Evolutionary conservation across 2,113 vertebrate genomes (phyloP).

Genomic region (Prinia subflava): DNA sequence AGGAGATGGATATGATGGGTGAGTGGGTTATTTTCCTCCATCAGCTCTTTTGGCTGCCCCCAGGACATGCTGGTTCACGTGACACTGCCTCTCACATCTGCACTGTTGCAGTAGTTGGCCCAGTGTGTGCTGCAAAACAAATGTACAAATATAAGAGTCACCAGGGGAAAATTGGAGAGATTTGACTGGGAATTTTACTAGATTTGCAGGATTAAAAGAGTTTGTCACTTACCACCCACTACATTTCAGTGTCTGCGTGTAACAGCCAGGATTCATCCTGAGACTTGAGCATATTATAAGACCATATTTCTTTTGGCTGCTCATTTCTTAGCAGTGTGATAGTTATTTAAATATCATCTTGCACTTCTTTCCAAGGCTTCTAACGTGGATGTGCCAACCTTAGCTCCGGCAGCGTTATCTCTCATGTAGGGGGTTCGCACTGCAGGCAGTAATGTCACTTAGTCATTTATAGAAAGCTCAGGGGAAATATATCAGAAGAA

Average conservation of each 20-base stretch:
- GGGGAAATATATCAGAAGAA: slow-evolving; percentile 68
- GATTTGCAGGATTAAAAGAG: background rate
- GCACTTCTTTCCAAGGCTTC: background rate
- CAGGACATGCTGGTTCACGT: background rate
- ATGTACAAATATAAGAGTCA: background rate
- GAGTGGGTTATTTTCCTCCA: background rate
- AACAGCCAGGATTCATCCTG: slow-evolving; percentile 12
- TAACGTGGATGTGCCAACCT: background rate
- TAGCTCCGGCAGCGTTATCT: background rate
- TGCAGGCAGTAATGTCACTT: slow-evolving; percentile 64
- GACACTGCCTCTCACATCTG: background rate
- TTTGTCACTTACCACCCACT: slow-evolving; percentile 37
- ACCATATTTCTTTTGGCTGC: slow-evolving; percentile 54
- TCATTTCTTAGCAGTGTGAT: slow-evolving; percentile 44
- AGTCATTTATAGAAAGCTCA: slow-evolving; percentile 63
- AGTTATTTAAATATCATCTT: slow-evolving; percentile 61
- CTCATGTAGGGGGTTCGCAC: background rate
- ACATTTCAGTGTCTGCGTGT: background rate
- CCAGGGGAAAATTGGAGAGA: background rate
- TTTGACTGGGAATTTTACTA: slow-evolving; percentile 3
- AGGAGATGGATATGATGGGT: background rate
- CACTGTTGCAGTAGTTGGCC: background rate
- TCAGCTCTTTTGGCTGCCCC: slow-evolving; percentile 18
- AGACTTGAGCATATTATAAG: slow-evolving; percentile 52
- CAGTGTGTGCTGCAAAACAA: background rate